Percentiles rank a stretch among this genome's conserved stretches.
Evolutionary conservation across 2,888 invertebrate genomes (phyloP).

Genomic region (Maniola hyperantus): DNA sequence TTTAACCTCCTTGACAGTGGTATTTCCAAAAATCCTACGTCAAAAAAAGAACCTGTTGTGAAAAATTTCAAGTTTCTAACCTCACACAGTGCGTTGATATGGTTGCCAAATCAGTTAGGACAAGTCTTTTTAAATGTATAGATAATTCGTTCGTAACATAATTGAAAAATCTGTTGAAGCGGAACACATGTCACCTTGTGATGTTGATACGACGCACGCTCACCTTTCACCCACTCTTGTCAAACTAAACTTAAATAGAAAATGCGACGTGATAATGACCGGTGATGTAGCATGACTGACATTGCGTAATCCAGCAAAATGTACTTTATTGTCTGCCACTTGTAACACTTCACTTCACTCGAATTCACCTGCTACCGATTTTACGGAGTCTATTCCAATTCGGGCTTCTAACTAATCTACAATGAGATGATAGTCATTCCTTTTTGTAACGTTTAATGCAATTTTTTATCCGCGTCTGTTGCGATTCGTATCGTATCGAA

Average conservation of each 20-base stretch:
- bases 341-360: conserved; percentile 35
- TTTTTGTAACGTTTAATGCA: conserved; percentile 13
- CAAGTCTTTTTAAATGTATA: too few species aligned
- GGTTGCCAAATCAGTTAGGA: too few species aligned
- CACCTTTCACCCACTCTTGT: conserved; percentile 43
- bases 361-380: conserved; percentile 28
- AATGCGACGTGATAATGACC: conserved; percentile 43
- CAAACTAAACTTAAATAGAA: conserved; percentile 44
- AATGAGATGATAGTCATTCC: conserved; percentile 9
- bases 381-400: conserved; percentile 11
- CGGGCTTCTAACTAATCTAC: conserved; percentile 7
- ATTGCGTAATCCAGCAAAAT: conserved; percentile 45
- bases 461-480: conserved; percentile 5
- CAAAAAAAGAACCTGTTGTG: too few species aligned
- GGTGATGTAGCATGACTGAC: conserved; percentile 47
- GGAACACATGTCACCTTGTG: conserved; percentile 22
- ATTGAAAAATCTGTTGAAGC: conserved; percentile 18
- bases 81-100: too few species aligned
- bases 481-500: background rate
- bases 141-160: too few species aligned
- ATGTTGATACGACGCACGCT: conserved; percentile 21
- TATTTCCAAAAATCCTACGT: too few species aligned
- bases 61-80: too few species aligned
- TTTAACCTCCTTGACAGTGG: too few species aligned
- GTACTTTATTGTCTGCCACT: conserved; percentile 26